These are phyloP conservation scores for Scytalopus superciliaris DNA, from an alignment of 2,113 vertebrate genomes.

Conservation along the genomic window DNA sequence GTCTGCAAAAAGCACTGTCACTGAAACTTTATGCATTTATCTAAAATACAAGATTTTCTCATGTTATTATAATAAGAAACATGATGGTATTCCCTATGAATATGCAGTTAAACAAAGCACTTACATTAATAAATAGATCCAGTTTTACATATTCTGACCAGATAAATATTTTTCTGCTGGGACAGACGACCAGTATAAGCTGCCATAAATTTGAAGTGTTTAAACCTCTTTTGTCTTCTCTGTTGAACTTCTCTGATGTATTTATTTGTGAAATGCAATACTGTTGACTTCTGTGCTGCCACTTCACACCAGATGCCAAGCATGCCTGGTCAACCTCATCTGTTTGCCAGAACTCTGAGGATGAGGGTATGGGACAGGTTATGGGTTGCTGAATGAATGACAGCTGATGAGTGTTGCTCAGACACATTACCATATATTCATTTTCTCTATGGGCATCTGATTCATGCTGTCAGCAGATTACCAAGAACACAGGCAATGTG, in stretches of 20 bases:
- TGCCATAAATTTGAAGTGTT: not conserved
- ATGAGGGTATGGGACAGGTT: not conserved
- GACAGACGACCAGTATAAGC: not conserved
- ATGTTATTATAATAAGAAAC: not conserved
- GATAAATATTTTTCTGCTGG: not conserved
- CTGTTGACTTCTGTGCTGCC: not conserved
- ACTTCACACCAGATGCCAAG: not conserved
- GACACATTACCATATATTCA: not conserved
- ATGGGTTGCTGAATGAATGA: not conserved
- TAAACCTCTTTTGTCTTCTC: not conserved
- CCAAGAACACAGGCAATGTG: not conserved
- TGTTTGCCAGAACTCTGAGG: not conserved
- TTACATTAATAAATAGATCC: not conserved
- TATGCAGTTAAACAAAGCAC: not conserved
- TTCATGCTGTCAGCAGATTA: not conserved
- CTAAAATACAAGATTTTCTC: not conserved
- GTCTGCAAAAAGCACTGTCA: not conserved
- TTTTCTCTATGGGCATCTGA: not conserved
- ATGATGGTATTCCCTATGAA: not conserved
- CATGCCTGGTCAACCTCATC: not conserved
- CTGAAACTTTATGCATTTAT: not conserved
- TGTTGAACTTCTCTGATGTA: not conserved
- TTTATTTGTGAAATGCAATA: not conserved
- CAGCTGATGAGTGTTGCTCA: not conserved
- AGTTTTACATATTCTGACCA: not conserved